phyloP scores from a whole-genome alignment of 2,888 invertebrate species.

The Drosophila pegasa region DNA sequence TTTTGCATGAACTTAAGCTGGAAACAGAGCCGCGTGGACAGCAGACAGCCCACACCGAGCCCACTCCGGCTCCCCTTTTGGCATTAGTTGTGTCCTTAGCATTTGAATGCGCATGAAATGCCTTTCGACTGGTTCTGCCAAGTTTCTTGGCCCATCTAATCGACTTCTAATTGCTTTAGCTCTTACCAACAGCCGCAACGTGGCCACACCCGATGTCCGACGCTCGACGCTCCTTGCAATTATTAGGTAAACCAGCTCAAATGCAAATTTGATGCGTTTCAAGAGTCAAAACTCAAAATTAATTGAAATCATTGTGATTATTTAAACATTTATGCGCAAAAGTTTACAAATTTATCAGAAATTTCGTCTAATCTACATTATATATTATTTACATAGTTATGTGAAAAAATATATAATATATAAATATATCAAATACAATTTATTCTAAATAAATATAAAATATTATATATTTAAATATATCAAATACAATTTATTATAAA shows the following conservation, averaged over 20 bases:
- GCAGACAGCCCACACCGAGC: constrained; percentile 10
- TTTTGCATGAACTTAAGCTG: constrained; percentile 64
- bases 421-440: too few relatives aligned
- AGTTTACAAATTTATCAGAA: too few relatives aligned
- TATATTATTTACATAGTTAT: too few relatives aligned
- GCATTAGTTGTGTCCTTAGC: constrained; percentile 62
- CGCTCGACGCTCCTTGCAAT: constrained; percentile 38
- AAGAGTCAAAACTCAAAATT: constrained; percentile 1
- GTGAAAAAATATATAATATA: too few relatives aligned
- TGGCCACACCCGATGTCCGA: constrained; percentile 39
- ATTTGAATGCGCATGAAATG: constrained; percentile 75
- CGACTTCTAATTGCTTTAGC: constrained; percentile 80
- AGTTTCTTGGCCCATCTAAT: constrained; percentile 58
- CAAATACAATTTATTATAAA: too few relatives aligned
- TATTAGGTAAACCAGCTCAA: constrained; percentile 36
- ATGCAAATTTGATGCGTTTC: constrained; percentile 43
- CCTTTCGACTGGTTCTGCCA: constrained; percentile 60
- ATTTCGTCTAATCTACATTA: too few relatives aligned
- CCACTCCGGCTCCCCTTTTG: not conserved
- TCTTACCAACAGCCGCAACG: constrained; percentile 48
- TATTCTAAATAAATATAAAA: too few relatives aligned
- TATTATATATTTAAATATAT: too few relatives aligned
- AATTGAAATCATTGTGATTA: not conserved
- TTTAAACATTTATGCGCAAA: not conserved
- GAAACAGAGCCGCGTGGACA: constrained; percentile 13